Conservation (phyloP, 2,113 vertebrate species). For the Apaloderma vittatum region DNA sequence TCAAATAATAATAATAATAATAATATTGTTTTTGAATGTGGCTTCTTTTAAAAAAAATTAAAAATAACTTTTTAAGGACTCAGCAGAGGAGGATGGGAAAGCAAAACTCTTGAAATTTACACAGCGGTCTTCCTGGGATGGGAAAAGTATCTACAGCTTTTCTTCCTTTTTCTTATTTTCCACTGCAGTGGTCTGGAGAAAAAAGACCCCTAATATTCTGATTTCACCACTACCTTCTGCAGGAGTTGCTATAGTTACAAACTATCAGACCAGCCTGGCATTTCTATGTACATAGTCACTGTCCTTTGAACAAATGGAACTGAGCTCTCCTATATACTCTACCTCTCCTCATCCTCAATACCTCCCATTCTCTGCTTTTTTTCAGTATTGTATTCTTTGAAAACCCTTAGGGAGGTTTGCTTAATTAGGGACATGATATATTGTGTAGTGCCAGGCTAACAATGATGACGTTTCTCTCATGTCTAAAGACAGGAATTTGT, state of each 20-base stretch:
- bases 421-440: neutral
- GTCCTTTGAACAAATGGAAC: neutral
- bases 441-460: neutral
- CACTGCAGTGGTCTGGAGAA: neutral
- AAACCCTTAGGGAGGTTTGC: neutral
- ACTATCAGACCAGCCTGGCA: neutral
- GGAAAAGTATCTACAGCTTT: neutral
- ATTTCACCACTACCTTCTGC: neutral
- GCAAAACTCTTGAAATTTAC: neutral
- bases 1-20: too few relatives aligned
- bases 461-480: neutral
- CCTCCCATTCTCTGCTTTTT: neutral
- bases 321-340: neutral
- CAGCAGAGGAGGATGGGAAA: neutral
- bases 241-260: constrained; percentile 44
- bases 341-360: neutral
- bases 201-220: neutral
- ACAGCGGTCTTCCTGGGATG: neutral
- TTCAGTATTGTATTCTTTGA: neutral
- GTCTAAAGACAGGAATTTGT: neutral
- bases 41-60: neutral
- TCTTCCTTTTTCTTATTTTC: neutral
- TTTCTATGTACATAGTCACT: neutral
- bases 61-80: neutral
- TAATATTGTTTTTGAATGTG: neutral